These are phyloP conservation scores for Campoletis raptor DNA, from an alignment of 2,888 invertebrate species.

Conservation along the genomic window DNA sequence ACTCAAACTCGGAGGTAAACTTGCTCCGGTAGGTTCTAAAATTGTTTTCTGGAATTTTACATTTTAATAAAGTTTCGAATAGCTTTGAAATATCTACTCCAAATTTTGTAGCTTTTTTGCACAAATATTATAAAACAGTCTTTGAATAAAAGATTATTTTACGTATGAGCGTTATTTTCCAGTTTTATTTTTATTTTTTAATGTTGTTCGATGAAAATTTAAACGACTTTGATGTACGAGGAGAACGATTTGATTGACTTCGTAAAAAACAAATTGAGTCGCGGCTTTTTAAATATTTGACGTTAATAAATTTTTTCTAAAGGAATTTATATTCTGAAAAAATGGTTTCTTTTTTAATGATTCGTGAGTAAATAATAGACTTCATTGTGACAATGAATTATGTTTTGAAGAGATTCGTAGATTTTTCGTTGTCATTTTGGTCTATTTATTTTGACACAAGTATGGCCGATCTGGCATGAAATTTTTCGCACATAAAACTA, in stretches of 20 bases:
- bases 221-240: not conserved
- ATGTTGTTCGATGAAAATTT: not conserved
- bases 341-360: not conserved
- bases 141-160: too few species aligned
- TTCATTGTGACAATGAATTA: not conserved
- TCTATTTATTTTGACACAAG: not conserved
- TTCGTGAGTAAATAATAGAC: not conserved
- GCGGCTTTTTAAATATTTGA: too few species aligned
- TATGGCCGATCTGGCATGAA: not conserved
- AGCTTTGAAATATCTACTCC: too few species aligned
- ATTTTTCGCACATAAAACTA: not conserved
- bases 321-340: not conserved
- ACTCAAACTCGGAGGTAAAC: too few species aligned
- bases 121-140: too few species aligned
- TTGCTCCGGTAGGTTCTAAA: too few species aligned
- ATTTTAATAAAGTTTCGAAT: too few species aligned
- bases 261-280: too few species aligned
- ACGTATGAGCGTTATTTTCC: too few species aligned
- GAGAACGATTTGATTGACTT: not conserved
- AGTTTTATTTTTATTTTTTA: not conserved
- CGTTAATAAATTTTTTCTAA: not conserved
- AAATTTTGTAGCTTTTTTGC: too few species aligned
- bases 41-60: too few species aligned
- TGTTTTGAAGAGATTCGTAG: not conserved
- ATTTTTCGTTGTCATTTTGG: not conserved